These are phyloP conservation scores for Caenorhabditis tropicalis DNA, from an alignment of 1,140 invertebrate species.

Conservation along the genomic window DNA sequence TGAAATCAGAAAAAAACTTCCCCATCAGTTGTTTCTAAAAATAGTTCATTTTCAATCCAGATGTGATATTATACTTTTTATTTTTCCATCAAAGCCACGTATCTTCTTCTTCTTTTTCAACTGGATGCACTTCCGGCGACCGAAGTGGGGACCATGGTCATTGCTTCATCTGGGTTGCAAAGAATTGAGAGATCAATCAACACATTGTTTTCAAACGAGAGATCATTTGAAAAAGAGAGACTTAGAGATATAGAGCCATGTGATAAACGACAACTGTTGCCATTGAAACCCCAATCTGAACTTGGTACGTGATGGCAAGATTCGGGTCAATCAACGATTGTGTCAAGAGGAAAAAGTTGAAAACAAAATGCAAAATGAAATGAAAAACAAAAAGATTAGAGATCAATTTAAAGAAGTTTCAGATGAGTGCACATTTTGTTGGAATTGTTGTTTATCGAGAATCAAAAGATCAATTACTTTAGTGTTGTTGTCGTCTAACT, in stretches of 20 bases:
- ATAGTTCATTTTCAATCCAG: too few relatives aligned
- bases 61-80: too few relatives aligned
- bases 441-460: too few relatives aligned
- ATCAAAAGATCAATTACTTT: too few relatives aligned
- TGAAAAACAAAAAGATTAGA: not conserved
- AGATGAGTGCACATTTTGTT: not conserved
- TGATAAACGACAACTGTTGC: conserved; percentile 36
- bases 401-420: not conserved
- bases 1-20: too few relatives aligned
- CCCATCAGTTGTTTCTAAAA: too few relatives aligned
- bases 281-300: not conserved
- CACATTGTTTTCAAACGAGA: conserved; percentile 1
- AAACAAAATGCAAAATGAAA: not conserved
- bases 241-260: conserved; percentile 19
- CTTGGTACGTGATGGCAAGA: conserved; percentile 35
- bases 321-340: not conserved
- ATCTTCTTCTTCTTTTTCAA: not conserved
- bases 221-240: not conserved
- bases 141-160: not conserved
- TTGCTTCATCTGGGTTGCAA: conserved; percentile 24
- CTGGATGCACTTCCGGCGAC: conserved; percentile 19
- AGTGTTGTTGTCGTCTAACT: too few relatives aligned
- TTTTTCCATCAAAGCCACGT: too few relatives aligned
- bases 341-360: not conserved
- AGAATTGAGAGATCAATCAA: conserved; percentile 30